A percentile compares a stretch with the other conserved stretches of the same genome.
Conservation (phyloP, 2,113 vertebrate species). For the Ptilonorhynchus violaceus region DNA sequence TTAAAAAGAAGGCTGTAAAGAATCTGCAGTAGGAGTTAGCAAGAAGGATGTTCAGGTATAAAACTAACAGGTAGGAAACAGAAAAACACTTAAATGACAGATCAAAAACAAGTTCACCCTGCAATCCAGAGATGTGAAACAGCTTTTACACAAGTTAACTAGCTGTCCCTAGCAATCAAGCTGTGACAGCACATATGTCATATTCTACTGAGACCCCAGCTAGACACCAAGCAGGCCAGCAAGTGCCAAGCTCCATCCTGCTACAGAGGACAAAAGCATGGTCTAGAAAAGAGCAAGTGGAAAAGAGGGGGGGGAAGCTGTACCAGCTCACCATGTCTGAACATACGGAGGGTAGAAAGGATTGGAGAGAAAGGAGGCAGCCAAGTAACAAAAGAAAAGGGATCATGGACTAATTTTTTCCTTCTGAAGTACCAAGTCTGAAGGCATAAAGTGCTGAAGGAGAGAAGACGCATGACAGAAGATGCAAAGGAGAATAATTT, state of each 20-base stretch:
- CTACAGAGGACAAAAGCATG: not conserved
- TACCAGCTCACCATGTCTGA: not conserved
- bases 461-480: not conserved
- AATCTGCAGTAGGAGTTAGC: not conserved
- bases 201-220: not conserved
- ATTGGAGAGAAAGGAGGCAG: not conserved
- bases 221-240: not conserved
- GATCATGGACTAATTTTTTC: not conserved
- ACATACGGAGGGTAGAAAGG: not conserved
- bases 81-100: not conserved
- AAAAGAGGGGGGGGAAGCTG: not conserved
- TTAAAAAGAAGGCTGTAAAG: not conserved
- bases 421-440: not conserved
- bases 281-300: not conserved
- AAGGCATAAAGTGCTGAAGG: not conserved
- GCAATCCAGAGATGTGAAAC: not conserved
- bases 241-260: not conserved
- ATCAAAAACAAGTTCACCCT: not conserved
- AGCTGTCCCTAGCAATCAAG: not conserved
- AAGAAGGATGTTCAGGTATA: not conserved
- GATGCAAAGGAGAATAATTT: not conserved
- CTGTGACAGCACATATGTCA: not conserved
- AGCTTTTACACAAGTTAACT: not conserved
- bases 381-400: not conserved
- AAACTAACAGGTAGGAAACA: not conserved